Evolutionary conservation across 2,888 invertebrate genomes (phyloP).

Genomic region (Hipparchia sbordonii): DNA sequence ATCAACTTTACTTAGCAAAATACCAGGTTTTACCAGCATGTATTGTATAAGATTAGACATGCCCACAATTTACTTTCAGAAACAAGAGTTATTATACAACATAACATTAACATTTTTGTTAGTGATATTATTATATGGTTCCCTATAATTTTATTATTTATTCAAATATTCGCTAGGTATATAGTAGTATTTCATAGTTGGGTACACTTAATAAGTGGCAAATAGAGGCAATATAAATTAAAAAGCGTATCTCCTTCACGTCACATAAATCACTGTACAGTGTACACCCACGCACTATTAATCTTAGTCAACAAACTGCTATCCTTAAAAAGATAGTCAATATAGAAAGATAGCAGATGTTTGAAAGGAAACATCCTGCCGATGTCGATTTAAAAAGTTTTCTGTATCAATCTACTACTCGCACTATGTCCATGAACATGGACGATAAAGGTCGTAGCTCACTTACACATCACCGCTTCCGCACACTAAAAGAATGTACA

Average conservation of each 20-base stretch:
- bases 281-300: constrained; percentile 1
- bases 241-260: constrained; percentile 13
- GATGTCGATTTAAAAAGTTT: neutral
- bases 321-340: constrained; percentile 5
- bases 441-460: no score
- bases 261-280: constrained; percentile 10
- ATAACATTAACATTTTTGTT: no score
- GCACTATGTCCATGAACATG: neutral
- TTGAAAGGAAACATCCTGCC: neutral
- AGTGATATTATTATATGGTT: no score
- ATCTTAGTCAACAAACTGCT: constrained; percentile 13
- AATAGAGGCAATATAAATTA: constrained; percentile 17
- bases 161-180: neutral
- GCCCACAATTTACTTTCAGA: no score
- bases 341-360: neutral
- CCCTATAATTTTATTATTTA: neutral
- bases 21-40: no score
- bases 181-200: neutral
- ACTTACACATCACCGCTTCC: no score
- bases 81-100: no score
- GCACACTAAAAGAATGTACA: no score
- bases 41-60: no score
- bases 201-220: constrained; percentile 13
- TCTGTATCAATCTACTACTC: neutral
- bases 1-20: no score